These are phyloP conservation scores for Rallus limicola DNA, from an alignment of 2,113 vertebrate species.

Conservation along the genomic window DNA sequence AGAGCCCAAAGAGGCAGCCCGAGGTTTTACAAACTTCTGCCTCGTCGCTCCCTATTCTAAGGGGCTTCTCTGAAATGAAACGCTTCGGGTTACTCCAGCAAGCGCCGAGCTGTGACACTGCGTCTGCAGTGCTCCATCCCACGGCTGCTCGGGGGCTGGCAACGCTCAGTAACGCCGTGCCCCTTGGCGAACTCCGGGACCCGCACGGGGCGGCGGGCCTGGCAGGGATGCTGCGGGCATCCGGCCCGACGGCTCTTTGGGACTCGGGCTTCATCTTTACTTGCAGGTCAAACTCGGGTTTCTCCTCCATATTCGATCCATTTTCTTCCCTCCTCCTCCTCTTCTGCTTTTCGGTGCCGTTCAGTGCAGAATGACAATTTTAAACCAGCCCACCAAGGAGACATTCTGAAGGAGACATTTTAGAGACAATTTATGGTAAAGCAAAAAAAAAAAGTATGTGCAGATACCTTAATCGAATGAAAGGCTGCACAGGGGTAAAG, in stretches of 20 bases:
- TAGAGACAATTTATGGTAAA: neutral
- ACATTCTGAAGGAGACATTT: constrained; percentile 1
- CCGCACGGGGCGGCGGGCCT: no score
- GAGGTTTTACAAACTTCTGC: neutral
- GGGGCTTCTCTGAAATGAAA: neutral
- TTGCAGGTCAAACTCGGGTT: neutral
- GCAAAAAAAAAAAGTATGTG: neutral
- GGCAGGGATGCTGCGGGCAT: neutral
- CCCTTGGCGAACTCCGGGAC: no score
- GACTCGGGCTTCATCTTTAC: neutral
- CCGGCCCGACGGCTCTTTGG: neutral
- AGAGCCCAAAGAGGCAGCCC: neutral
- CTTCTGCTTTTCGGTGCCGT: constrained; percentile 29
- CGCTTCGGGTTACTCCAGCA: neutral
- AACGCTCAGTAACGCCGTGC: accelerated
- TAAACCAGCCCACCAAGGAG: constrained; percentile 32
- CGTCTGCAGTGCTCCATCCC: neutral
- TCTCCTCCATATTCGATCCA: constrained; percentile 35
- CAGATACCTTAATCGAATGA: neutral
- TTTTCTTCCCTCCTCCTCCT: constrained; percentile 34
- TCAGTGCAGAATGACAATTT: constrained; percentile 31
- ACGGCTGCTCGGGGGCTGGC: neutral
- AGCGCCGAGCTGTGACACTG: neutral
- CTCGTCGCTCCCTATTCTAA: neutral
- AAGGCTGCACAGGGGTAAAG: neutral